Conservation (phyloP, 2,113 vertebrate species). For the Origma solitaria region DNA sequence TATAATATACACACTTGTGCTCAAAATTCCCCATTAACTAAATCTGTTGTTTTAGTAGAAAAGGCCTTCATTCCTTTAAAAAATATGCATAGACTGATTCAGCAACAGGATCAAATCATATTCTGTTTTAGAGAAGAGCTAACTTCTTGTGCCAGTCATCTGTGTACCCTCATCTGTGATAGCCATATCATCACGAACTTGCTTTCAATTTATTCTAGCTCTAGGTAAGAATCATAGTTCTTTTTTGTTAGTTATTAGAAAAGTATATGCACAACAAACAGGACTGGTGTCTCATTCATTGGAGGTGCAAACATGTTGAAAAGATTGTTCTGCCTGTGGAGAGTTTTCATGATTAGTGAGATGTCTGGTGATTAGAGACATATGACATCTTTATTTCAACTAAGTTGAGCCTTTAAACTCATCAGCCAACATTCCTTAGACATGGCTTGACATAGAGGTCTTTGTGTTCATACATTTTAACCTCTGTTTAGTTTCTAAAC, state of each 20-base stretch:
- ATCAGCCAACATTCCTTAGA: background rate
- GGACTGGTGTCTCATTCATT: background rate
- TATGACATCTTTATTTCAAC: background rate
- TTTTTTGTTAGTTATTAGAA: background rate
- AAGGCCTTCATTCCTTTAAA: accelerated
- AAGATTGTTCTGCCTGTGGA: background rate
- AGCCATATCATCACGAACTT: background rate
- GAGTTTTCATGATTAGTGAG: background rate
- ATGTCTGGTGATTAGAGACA: background rate
- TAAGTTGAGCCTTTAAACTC: background rate
- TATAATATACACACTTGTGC: background rate
- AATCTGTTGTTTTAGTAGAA: background rate
- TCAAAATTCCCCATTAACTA: background rate
- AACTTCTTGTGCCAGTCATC: background rate
- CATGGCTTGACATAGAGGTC: background rate
- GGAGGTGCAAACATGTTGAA: background rate
- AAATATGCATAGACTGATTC: background rate
- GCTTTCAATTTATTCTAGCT: background rate
- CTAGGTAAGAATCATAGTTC: background rate
- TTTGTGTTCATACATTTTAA: background rate
- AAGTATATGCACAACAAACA: background rate
- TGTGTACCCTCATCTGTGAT: background rate
- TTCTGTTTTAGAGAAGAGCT: background rate
- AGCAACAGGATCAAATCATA: background rate
- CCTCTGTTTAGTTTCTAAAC: background rate